Percentiles rank a stretch among this genome's conserved stretches.
Conservation (phyloP, 1,140 invertebrate species). For the Paraescarpia echinospica region DNA sequence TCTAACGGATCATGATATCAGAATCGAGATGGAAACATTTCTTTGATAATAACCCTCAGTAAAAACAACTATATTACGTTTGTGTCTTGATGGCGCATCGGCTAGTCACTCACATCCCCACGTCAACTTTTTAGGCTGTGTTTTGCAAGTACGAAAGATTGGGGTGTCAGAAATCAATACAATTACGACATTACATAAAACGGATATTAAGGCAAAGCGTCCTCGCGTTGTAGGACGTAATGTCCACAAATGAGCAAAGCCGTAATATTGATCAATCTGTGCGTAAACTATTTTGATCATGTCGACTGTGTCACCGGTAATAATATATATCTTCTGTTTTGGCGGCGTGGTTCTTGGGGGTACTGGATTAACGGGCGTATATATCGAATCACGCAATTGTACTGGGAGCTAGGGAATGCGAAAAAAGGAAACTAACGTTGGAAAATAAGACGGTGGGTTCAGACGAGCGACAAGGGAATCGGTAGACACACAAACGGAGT, state of each 20-base stretch:
- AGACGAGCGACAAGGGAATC: background rate
- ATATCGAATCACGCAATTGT: background rate
- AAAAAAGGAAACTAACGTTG: background rate
- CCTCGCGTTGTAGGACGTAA: no score
- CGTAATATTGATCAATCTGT: background rate
- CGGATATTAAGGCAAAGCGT: background rate
- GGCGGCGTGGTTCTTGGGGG: background rate
- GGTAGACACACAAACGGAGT: background rate
- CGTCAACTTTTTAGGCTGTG: background rate
- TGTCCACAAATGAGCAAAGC: background rate
- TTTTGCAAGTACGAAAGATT: background rate
- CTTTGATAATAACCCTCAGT: background rate
- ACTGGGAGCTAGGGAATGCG: background rate
- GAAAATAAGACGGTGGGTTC: background rate
- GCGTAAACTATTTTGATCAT: background rate
- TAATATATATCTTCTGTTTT: background rate
- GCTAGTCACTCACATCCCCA: background rate
- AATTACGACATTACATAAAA: background rate
- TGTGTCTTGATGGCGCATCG: background rate
- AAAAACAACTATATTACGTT: background rate
- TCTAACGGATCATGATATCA: background rate
- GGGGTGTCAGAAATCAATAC: background rate
- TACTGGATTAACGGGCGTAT: background rate
- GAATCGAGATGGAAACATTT: background rate
- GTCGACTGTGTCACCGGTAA: background rate